These are phyloP conservation scores for Lepidotrigona ventralis DNA, from an alignment of 1,140 invertebrate species.

Conservation along the genomic window DNA sequence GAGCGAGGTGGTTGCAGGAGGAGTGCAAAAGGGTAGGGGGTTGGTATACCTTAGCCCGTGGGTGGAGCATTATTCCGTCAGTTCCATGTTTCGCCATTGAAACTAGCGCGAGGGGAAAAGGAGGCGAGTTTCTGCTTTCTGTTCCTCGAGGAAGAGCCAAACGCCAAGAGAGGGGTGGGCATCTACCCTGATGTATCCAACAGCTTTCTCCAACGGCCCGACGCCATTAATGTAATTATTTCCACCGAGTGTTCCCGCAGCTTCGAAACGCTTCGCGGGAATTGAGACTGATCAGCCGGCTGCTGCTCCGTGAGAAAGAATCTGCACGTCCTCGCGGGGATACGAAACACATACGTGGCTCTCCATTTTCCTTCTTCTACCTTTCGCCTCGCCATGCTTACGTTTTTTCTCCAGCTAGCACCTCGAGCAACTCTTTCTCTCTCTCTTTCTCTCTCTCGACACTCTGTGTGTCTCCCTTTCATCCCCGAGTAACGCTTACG, in stretches of 20 bases:
- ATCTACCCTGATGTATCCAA: slow-evolving; percentile 51
- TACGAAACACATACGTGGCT: slow-evolving; percentile 2
- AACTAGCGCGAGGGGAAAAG: slow-evolving; percentile 34
- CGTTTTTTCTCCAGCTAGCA: no score
- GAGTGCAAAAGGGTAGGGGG: background rate
- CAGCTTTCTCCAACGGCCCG: slow-evolving; percentile 45
- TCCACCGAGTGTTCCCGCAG: slow-evolving; percentile 60
- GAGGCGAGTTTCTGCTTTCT: slow-evolving; percentile 42
- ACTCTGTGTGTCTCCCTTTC: background rate
- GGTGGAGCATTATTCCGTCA: slow-evolving; percentile 54
- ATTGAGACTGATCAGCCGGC: slow-evolving; percentile 49
- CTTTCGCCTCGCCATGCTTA: background rate
- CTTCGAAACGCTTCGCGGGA: slow-evolving; percentile 47
- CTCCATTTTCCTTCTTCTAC: background rate
- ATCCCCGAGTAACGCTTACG: background rate
- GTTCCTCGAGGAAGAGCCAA: slow-evolving; percentile 48
- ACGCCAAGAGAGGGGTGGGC: slow-evolving; percentile 20
- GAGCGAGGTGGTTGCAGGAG: background rate
- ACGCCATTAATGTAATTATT: slow-evolving; percentile 69
- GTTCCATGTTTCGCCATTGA: slow-evolving; percentile 53
- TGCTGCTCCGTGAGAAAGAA: slow-evolving; percentile 9
- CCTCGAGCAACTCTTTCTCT: background rate
- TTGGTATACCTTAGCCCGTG: slow-evolving; percentile 49
- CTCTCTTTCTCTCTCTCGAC: no score
- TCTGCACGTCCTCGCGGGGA: slow-evolving; percentile 3